Evolutionary conservation across 2,888 invertebrate genomes (phyloP).

Genomic region (Scaptodrosophila latifasciaeformis): DNA sequence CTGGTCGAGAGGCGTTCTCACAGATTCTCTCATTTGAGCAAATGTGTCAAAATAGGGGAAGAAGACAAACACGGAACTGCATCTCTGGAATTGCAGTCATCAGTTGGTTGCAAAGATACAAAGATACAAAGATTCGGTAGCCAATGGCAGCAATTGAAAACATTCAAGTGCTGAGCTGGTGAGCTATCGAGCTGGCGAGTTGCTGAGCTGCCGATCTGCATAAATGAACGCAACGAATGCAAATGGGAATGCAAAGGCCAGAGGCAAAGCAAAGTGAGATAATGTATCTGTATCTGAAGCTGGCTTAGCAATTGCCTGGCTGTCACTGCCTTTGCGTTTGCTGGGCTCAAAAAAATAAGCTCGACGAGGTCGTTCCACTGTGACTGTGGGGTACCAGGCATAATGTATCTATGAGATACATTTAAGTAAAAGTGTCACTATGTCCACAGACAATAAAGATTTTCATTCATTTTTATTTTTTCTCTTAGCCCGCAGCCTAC

Average conservation of each 20-base stretch:
- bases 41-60: no score
- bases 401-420: slow-evolving; percentile 29
- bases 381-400: no score
- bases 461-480: neutral
- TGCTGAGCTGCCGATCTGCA: slow-evolving; percentile 50
- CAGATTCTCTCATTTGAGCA: no score
- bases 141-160: slow-evolving; percentile 46
- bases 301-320: no score
- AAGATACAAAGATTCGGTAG: neutral
- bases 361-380: no score
- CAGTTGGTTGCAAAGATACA: no score
- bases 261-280: slow-evolving; percentile 8
- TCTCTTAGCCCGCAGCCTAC: neutral
- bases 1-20: no score
- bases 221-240: slow-evolving; percentile 32
- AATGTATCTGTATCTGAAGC: neutral
- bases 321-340: no score
- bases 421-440: slow-evolving; percentile 14
- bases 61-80: no score
- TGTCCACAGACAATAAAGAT: slow-evolving; percentile 3
- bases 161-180: slow-evolving; percentile 61
- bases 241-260: slow-evolving; percentile 11
- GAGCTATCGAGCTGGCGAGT: no score
- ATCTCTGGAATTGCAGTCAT: slow-evolving; percentile 7
- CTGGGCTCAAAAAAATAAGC: no score